Evolutionary conservation across 1,140 invertebrate species (phyloP).

Genomic region (Conopomorpha cramerella): DNA sequence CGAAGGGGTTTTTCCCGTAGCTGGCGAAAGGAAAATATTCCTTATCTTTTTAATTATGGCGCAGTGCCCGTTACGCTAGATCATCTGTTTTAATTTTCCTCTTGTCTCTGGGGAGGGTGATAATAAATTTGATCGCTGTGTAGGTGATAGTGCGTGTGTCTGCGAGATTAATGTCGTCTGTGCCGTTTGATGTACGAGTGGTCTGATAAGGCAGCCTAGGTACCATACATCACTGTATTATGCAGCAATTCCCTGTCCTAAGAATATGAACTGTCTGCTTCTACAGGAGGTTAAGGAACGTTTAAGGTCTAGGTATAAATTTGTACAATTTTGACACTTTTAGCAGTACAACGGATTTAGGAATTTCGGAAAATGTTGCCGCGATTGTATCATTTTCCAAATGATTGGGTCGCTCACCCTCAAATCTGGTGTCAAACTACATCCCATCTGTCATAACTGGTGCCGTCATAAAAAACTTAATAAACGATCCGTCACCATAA

Average conservation of each 20-base stretch:
- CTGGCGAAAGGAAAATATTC: conserved; percentile 45
- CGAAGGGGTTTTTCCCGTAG: conserved; percentile 40
- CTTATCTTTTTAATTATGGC: conserved; percentile 57
- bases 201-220: too few relatives aligned
- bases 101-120: conserved; percentile 22
- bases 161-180: too few relatives aligned
- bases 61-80: conserved; percentile 31
- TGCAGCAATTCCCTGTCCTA: too few relatives aligned
- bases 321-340: too few relatives aligned
- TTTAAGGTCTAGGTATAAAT: too few relatives aligned
- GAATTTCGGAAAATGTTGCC: too few relatives aligned
- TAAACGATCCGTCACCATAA: conserved; percentile 59
- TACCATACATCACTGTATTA: too few relatives aligned
- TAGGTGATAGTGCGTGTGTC: not conserved
- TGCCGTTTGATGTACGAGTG: too few relatives aligned
- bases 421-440: conserved; percentile 52
- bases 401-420: conserved; percentile 21
- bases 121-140: conserved; percentile 11
- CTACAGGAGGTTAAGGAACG: too few relatives aligned
- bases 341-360: too few relatives aligned
- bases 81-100: conserved; percentile 53
- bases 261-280: too few relatives aligned
- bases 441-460: conserved; percentile 46
- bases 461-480: conserved; percentile 49
- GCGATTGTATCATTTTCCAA: too few relatives aligned